Evolutionary conservation across 2,888 invertebrate genomes (phyloP), one percentile per base, ranked within the genome.

Genomic region (Torymus auratus): DNA sequence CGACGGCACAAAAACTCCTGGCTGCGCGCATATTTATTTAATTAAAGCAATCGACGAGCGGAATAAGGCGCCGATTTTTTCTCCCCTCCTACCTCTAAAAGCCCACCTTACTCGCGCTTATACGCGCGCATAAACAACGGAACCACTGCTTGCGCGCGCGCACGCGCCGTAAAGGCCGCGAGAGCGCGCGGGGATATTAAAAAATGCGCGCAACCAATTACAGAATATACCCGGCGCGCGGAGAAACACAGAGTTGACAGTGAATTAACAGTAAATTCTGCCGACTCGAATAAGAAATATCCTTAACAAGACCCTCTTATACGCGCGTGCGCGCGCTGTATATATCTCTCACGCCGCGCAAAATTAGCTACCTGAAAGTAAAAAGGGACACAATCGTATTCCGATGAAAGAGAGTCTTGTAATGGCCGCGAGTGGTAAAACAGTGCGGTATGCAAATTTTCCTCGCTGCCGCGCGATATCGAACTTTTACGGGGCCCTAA

Each of bases 261-360:
- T 78, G 81, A 81, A 81, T 78, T 81, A 81, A 81, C 81, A 78
- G 78, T 81, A 81, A 81, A 81, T 81, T 81, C 53, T 53, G 69
- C 58, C 62, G 20, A 13, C 58, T 20, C 23, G 65, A 65, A 60
- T 70, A 74, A 80, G 74, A 74, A 73, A 64, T 73, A 74, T 64
- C 61, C 74, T 17, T 74, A 79, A 73, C 79, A 62, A 79, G 62
- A 70, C 1, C 7, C 41, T 41, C 41, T 41, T 41, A 7, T 53
- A 17, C 28, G 53, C 53, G 55, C 20, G 62, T 53, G 23, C 28
- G 53, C 53, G 55, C 20, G 62, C 61, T 15, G 12, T 60, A 15
- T 71, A 71, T 69, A 64, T 61, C 41, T 41, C 41, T 41, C 7
- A 55, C 61, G 20, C 20, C 67, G 50, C 10, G 15, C 61, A 28